These are phyloP conservation scores for Tipula lateralis DNA, from an alignment of 2,888 invertebrate species.

Conservation along the genomic window DNA sequence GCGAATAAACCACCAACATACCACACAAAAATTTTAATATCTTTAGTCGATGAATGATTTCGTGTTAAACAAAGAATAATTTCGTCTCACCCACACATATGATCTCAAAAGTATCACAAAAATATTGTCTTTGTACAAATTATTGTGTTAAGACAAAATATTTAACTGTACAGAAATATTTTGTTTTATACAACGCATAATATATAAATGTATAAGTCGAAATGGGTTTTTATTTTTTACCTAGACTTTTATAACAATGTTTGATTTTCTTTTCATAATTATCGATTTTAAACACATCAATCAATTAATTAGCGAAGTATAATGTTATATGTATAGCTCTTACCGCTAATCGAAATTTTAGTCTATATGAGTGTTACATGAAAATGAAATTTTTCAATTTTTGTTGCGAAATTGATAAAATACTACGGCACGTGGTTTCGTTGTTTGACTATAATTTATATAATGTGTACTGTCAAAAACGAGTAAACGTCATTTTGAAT, in stretches of 20 bases:
- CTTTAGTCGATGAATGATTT: not conserved
- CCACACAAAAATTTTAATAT: not conserved
- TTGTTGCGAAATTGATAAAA: no score
- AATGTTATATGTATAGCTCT: not conserved
- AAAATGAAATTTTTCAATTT: no score
- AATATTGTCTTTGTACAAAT: not conserved
- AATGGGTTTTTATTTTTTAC: not conserved
- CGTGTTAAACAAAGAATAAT: not conserved
- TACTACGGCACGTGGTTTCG: no score
- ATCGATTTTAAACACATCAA: not conserved
- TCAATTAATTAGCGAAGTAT: not conserved
- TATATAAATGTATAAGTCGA: not conserved
- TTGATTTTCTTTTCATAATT: not conserved
- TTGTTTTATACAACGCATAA: not conserved
- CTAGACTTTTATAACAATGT: not conserved
- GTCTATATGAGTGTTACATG: no score
- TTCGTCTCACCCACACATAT: not conserved
- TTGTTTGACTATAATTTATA: no score
- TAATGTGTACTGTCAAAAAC: no score
- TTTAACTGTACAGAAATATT: not conserved
- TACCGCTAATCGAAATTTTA: no score
- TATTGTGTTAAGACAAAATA: not conserved
- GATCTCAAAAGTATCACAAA: not conserved
- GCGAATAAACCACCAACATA: not conserved
- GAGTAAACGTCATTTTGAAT: no score